Percentiles rank a stretch among this genome's conserved stretches.
Evolutionary conservation across 2,888 invertebrate species (phyloP).

Genomic region (Subacronicta megacephala): DNA sequence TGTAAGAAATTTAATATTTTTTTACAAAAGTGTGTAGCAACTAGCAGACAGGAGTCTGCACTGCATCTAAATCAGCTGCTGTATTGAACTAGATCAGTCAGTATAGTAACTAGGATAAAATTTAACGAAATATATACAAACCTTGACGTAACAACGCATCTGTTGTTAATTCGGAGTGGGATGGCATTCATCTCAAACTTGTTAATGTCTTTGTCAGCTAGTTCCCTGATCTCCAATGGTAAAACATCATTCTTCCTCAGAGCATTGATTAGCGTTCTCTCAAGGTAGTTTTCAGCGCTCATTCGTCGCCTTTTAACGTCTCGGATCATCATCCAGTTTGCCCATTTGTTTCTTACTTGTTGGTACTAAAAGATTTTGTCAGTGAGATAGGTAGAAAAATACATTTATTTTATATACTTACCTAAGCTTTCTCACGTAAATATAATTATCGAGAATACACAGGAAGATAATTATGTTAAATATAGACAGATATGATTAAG

Average conservation of each 20-base stretch:
- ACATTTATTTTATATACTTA: too few relatives aligned
- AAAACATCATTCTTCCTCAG: constrained; percentile 95
- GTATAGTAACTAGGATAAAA: too few relatives aligned
- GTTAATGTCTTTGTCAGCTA: constrained; percentile 93
- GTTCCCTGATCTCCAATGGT: constrained; percentile 94
- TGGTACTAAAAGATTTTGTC: constrained; percentile 89
- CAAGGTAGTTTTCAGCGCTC: constrained; percentile 93
- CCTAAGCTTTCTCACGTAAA: too few relatives aligned
- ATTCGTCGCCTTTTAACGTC: constrained; percentile 95
- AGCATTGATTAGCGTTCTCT: constrained; percentile 94
- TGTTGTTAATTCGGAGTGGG: constrained; percentile 91
- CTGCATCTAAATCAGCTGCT: too few relatives aligned
- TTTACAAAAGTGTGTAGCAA: too few relatives aligned
- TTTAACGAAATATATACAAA: constrained; percentile 42
- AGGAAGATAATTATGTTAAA: too few relatives aligned
- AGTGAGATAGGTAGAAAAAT: neutral
- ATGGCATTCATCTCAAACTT: constrained; percentile 94
- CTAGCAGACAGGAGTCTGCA: too few relatives aligned
- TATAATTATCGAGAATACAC: too few relatives aligned
- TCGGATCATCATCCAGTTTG: constrained; percentile 95
- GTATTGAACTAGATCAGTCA: too few relatives aligned
- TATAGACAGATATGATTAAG: too few relatives aligned
- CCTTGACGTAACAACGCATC: constrained; percentile 97
- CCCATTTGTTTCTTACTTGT: constrained; percentile 94
- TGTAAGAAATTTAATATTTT: too few relatives aligned